These are phyloP conservation scores for Nerophis ophidion DNA, from an alignment of 2,113 vertebrate genomes.

Conservation along the genomic window DNA sequence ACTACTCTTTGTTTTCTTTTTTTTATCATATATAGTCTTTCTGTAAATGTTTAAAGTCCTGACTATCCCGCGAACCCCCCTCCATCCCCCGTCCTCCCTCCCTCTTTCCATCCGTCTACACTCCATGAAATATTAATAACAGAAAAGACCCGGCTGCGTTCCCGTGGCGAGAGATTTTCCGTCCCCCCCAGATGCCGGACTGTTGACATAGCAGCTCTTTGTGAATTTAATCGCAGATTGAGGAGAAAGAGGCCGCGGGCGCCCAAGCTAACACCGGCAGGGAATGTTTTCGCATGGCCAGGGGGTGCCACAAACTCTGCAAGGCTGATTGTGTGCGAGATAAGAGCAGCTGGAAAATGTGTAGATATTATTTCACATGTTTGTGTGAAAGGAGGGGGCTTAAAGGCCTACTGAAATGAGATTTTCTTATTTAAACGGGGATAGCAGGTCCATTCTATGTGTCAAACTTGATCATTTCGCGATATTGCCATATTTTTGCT, in stretches of 20 bases:
- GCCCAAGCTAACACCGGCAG: slow-evolving; percentile 37
- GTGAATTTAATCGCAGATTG: slow-evolving; percentile 64
- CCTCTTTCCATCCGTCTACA: slow-evolving; percentile 24
- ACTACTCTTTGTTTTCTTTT: background rate
- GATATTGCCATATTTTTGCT: no score
- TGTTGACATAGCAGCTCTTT: slow-evolving; percentile 68
- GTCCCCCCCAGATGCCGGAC: slow-evolving; percentile 61
- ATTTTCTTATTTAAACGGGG: no score
- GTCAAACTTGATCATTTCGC: no score
- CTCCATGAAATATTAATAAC: slow-evolving; percentile 71
- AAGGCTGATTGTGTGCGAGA: slow-evolving; percentile 29
- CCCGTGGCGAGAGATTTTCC: slow-evolving; percentile 59
- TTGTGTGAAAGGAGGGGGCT: slow-evolving; percentile 1
- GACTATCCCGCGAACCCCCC: background rate
- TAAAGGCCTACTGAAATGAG: no score
- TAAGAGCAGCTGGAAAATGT: slow-evolving; percentile 20
- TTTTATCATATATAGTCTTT: background rate
- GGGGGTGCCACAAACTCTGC: slow-evolving; percentile 49
- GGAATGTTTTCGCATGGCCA: slow-evolving; percentile 58
- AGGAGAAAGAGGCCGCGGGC: slow-evolving; percentile 40
- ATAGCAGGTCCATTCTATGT: no score
- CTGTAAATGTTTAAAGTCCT: slow-evolving; percentile 12
- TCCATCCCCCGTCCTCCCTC: background rate
- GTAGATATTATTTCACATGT: slow-evolving; percentile 18
- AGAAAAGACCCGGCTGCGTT: slow-evolving; percentile 58